Conservation (phyloP, 2,888 invertebrate genomes). For the Acanthopleura granulata region DNA sequence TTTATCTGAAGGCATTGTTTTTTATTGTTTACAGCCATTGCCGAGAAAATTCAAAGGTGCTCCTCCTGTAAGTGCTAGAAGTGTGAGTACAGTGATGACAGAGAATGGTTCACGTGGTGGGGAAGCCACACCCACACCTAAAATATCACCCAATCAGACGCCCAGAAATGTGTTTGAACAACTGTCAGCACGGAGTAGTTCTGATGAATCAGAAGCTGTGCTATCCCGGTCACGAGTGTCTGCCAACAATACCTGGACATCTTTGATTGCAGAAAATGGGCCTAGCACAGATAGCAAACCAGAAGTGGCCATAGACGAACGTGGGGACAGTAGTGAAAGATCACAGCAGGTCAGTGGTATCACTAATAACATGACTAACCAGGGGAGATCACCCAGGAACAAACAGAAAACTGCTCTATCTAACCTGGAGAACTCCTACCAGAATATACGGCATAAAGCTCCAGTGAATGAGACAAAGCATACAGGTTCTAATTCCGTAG, state of each 20-base stretch:
- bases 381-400: conserved; percentile 52
- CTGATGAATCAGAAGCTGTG: conserved; percentile 34
- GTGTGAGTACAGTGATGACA: conserved; percentile 15
- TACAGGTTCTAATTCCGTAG: conserved; percentile 26
- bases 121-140: background rate
- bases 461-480: conserved; percentile 62
- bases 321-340: background rate
- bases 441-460: conserved; percentile 67
- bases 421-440: conserved; percentile 65
- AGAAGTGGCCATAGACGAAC: background rate
- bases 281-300: background rate
- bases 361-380: conserved; percentile 65
- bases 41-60: conserved; percentile 11
- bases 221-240: background rate
- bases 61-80: conserved; percentile 7
- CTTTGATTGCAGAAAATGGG: conserved; percentile 9
- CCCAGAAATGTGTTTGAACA: background rate
- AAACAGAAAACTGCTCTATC: conserved; percentile 55
- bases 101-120: background rate
- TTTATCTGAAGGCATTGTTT: background rate
- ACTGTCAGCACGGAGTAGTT: conserved; percentile 41
- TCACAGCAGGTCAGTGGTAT: conserved; percentile 28
- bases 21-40: background rate
- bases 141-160: background rate
- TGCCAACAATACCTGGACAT: conserved; percentile 8